Base-by-base conservation (phyloP, 2,797 vertebrate species). In the Hydrophis major region DNA sequence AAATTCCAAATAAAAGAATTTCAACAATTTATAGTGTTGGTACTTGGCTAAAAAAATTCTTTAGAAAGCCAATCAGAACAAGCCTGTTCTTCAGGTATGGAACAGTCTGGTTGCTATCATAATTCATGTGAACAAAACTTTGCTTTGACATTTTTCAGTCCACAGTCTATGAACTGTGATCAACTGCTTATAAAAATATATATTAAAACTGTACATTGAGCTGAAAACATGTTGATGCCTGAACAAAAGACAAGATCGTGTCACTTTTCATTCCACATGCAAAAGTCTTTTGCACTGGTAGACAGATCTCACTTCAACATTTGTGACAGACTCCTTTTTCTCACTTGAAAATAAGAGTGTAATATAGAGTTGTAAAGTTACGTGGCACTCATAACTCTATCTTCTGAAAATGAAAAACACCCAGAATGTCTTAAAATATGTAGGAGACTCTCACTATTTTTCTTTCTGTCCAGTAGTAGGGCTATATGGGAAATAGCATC, bases 401-500 rank as follows among this genome's bases (percentile, higher is more conserved):
- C 37, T 78, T 78, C 20, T 78, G 20, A 78, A 78, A 78, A 78
- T 78, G 20, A 78, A 78, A 78, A 78, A 22, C 18, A 42, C 20
- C 18, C 74, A 78, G 74, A 78, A 78, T 42, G 20, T 22, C 74
- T 53, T 87, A 55, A 53, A 28, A 87, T 50, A 53, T 55, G 27
- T 28, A 87, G 86, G 27, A n/a, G 11, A 22, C 47, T 86, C 6
- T 86, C 37, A 47, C 25, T 28, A 56, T 22, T 42, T 18, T 78
- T 78, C 8, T 78, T 78, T 78, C 74, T 78, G 32, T 47, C 74
- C 74, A 47, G 37, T 25, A 78, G 8, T 50, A 50, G 96, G 96
- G 95, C 94, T 95, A 94, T 96, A 87, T 94, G 96, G 96, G 94
- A 97, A 97, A 97, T 96, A 93, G 93, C 93, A 97, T 92, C 95